Percentiles rank a stretch among this genome's conserved stretches.
phyloP scores from a whole-genome alignment of 2,113 vertebrate genomes.

The Perognathus longimembris region DNA sequence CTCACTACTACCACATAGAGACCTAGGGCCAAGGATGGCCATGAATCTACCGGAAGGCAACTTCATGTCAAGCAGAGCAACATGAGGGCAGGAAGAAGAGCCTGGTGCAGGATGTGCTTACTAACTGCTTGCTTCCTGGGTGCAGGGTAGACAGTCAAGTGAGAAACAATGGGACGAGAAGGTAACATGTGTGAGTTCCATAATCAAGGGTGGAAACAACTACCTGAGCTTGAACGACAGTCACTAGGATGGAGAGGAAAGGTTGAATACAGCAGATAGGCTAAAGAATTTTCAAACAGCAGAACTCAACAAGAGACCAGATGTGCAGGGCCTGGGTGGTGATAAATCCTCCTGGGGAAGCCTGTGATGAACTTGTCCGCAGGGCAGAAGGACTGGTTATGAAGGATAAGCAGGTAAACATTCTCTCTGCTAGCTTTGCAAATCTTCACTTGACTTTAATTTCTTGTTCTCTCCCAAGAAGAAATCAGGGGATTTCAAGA shows the following conservation, averaged over 20 bases:
- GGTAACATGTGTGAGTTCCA: not conserved
- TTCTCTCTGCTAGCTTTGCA: slow-evolving; percentile 36
- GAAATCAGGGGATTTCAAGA: not conserved
- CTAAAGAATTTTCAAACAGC: slow-evolving; percentile 61
- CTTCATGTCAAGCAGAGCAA: not conserved
- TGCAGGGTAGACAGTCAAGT: not conserved
- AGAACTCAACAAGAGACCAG: slow-evolving; percentile 65
- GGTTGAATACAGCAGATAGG: slow-evolving; percentile 27
- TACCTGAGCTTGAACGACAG: slow-evolving; percentile 1
- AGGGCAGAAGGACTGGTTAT: slow-evolving; percentile 27
- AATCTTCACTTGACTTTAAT: slow-evolving; percentile 26
- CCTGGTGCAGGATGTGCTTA: not conserved
- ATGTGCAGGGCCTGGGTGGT: slow-evolving; percentile 33
- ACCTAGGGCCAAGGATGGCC: not conserved
- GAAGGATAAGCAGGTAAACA: slow-evolving; percentile 54
- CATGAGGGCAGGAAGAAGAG: not conserved
- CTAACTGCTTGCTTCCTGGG: not conserved
- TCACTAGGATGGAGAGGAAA: slow-evolving; percentile 24
- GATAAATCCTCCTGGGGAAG: slow-evolving; percentile 64
- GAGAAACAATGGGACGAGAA: not conserved
- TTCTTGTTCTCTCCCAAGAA: slow-evolving; percentile 16
- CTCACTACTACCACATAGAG: not conserved
- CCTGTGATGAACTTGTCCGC: slow-evolving; percentile 17
- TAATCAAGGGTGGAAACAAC: not conserved
- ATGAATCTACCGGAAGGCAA: not conserved